A percentile compares a stretch with the other conserved stretches of the same genome.
These are phyloP conservation scores for Deilephila porcellus DNA, from an alignment of 2,888 invertebrate genomes.

Conservation along the genomic window DNA sequence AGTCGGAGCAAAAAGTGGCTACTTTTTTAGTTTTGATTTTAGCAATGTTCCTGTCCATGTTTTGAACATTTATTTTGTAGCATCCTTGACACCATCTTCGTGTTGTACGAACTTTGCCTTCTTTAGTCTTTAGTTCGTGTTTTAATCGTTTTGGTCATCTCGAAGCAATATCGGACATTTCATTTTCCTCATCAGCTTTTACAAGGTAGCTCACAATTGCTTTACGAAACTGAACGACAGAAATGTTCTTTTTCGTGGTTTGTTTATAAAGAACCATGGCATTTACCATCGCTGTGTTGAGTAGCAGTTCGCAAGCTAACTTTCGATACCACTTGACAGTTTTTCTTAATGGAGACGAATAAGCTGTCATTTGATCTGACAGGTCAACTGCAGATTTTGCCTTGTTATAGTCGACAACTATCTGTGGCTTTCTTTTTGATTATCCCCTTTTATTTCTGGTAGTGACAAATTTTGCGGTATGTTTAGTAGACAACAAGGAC, in stretches of 20 bases:
- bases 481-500: conserved; percentile 51
- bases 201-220: conserved; percentile 35
- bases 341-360: too few species aligned
- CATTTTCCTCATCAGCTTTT: conserved; percentile 2
- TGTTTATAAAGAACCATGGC: conserved; percentile 34
- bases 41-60: too few species aligned
- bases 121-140: conserved; percentile 33
- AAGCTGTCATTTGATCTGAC: conserved; percentile 40
- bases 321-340: conserved; percentile 24
- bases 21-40: too few species aligned
- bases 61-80: too few species aligned
- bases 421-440: conserved; percentile 41
- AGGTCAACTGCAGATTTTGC: conserved; percentile 45
- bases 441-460: conserved; percentile 40
- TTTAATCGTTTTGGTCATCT: conserved; percentile 36
- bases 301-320: conserved; percentile 30
- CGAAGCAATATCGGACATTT: conserved; percentile 32
- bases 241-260: conserved; percentile 38
- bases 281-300: conserved; percentile 33
- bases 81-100: too few species aligned
- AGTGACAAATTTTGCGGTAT: conserved; percentile 41
- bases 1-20: too few species aligned
- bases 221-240: conserved; percentile 37
- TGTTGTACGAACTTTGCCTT: too few species aligned
- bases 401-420: conserved; percentile 44